Base-by-base conservation (phyloP, 1,140 invertebrate genomes). In the Conopomorpha cramerella region DNA sequence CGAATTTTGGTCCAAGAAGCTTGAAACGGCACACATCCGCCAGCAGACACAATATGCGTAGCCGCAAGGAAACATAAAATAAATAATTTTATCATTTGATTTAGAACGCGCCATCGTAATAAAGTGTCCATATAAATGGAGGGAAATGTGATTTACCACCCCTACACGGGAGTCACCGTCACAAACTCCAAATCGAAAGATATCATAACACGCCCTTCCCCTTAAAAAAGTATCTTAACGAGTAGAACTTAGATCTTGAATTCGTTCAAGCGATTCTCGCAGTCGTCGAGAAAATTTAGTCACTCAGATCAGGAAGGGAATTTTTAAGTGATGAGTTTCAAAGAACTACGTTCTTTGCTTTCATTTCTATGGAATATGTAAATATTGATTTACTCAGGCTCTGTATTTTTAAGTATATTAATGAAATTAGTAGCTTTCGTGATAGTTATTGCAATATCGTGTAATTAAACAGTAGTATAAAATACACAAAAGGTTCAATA, bases 41-140 rank as follows among this genome's bases (percentile, higher is more conserved):
- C n/a, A n/a, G n/a, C n/a, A n/a, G n/a, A n/a, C n/a, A 55, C 56
- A 61, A 61, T 67, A 57, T 51, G 45, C 53, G 53, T 54, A 39
- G 53, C 41, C 43, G 47, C 53, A 54, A 63, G 60, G 51, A 59
- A 59, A 63, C 53, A 67, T 65, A 66, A 70, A 70, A 67, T 72
- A 67, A 67, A 66, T 53, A 54, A 58, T 67, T 68, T 71, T 73
- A 68, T 73, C 62, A 73, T 71, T 71, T 68, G 66, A 71, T 71
- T 71, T 67, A 71, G 60, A 68, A 62, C 56, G 49, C 51, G 54
- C 55, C 57, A 51, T 55, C 53, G 65, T 61, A 68, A 68, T 70
- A 70, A 73, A 73, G 57, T 70, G 62, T 67, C 63, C 57, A 64
- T 64, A 65, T 70, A 70, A 67, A 68, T 60, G 57, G 61, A 62